Percentiles rank a stretch among this genome's conserved stretches.
Evolutionary conservation across 2,797 vertebrate genomes (phyloP).

Genomic region (Notamacropus eugenii): DNA sequence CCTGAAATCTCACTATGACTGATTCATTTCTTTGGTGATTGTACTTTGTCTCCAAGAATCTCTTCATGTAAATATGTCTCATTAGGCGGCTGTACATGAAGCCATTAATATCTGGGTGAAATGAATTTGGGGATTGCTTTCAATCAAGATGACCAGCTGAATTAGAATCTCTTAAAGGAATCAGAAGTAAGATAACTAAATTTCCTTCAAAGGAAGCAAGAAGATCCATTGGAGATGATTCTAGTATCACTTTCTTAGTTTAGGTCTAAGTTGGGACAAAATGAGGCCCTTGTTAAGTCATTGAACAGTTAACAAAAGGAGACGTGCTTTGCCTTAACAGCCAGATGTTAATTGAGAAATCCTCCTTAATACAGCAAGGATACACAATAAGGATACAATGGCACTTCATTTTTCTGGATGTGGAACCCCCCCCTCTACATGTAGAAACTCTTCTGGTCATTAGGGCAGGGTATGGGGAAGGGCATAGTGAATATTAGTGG

Average conservation of each 20-base stretch:
- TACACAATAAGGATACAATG: background rate
- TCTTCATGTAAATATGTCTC: background rate
- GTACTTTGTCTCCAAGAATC: background rate
- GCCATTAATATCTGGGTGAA: background rate
- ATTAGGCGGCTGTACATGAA: background rate
- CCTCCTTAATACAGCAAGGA: background rate
- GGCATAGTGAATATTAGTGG: background rate
- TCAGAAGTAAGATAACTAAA: rapidly evolving
- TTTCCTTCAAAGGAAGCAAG: background rate
- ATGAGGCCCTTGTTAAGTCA: no score
- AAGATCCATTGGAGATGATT: background rate
- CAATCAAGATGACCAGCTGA: background rate
- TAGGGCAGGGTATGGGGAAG: background rate
- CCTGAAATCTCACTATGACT: background rate
- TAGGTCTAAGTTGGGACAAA: background rate
- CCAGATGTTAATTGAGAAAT: no score
- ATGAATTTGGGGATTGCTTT: slow-evolving; percentile 25
- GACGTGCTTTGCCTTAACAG: background rate
- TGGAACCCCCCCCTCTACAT: background rate
- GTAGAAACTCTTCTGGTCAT: background rate
- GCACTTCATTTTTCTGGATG: background rate
- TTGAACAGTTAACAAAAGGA: background rate
- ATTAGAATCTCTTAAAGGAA: background rate
- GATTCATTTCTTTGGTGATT: slow-evolving; percentile 34
- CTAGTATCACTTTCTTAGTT: background rate